Evolutionary conservation across 2,113 vertebrate genomes (phyloP).

Genomic region (Rattus norvegicus): GRCr8 NC_086034.1:30229501-30230000

Average conservation of each 20-base stretch:
- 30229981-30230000: not conserved
- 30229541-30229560: not conserved
- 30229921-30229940: constrained; percentile 4
- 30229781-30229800: not conserved
- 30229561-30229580: not conserved
- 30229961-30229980: not conserved
- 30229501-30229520: not conserved
- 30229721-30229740: not conserved
- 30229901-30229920: not conserved
- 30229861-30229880: not conserved
- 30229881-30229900: not conserved
- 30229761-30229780: not conserved
- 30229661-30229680: not conserved
- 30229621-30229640: not conserved
- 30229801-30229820: not conserved
- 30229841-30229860: not conserved
- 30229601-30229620: constrained; percentile 7
- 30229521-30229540: not conserved
- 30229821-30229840: not conserved
- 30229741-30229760: not conserved
- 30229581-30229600: not conserved
- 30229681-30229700: not conserved
- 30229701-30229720: not conserved
- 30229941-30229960: not conserved
- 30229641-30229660: not conserved